phyloP scores from a whole-genome alignment of 64 coral and sea anemone genomes.

The Pocillopora verrucosa region DNA sequence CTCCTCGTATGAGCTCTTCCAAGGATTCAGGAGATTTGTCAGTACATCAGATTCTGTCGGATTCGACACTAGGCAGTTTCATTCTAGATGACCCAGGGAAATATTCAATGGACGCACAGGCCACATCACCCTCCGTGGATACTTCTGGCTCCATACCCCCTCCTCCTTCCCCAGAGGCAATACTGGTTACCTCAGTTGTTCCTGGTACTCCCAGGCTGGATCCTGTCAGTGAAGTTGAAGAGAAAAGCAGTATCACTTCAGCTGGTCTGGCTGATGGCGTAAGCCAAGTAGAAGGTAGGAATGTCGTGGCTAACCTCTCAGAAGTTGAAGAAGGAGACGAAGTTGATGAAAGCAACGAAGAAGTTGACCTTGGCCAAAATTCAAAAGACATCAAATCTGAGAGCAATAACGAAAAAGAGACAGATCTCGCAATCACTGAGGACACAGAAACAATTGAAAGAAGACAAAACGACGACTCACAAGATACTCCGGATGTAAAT shows the following conservation, averaged over 20 bases:
- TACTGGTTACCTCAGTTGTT: background rate
- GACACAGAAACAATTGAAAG: background rate
- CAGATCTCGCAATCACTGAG: background rate
- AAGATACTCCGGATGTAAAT: background rate
- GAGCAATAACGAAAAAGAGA: background rate
- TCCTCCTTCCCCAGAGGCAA: conserved; percentile 78
- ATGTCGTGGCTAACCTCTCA: background rate
- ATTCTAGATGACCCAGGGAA: background rate
- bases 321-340: conserved; percentile 6
- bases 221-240: conserved; percentile 78
- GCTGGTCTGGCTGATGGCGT: conserved; percentile 41
- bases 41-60: conserved; percentile 62
- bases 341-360: background rate
- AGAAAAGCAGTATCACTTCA: conserved; percentile 65
- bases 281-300: background rate
- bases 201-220: conserved; percentile 45
- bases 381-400: background rate
- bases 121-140: background rate
- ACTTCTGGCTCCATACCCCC: conserved; percentile 62
- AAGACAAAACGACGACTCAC: background rate
- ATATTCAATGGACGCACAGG: conserved; percentile 21
- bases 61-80: conserved; percentile 39
- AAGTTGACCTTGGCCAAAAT: background rate
- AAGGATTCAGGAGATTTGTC: conserved; percentile 8
- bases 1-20: conserved; percentile 28